phyloP scores from a whole-genome alignment of 2,888 invertebrate genomes.

The Ametastegia equiseti region DNA sequence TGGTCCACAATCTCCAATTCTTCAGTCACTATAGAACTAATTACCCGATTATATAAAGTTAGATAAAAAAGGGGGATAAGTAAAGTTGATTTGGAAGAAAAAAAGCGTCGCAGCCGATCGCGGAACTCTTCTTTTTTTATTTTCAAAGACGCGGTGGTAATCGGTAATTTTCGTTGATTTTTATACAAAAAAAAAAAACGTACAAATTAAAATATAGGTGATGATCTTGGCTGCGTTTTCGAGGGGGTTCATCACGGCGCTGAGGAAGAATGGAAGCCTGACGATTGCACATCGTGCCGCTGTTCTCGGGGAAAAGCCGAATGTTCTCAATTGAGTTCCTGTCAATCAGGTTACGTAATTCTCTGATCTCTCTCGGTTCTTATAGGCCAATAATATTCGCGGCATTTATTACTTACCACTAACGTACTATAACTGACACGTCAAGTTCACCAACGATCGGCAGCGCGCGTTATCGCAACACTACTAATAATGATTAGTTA shows the following conservation, averaged over 20 bases:
- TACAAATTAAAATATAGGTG: conserved; percentile 34
- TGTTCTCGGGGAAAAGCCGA: conserved; percentile 82
- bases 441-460: conserved; percentile 17
- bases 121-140: not conserved
- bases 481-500: not conserved
- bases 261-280: conserved; percentile 84
- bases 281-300: conserved; percentile 85
- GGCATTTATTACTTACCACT: not conserved
- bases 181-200: conserved; percentile 53
- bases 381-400: too few species aligned
- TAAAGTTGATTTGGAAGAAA: not conserved
- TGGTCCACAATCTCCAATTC: too few species aligned
- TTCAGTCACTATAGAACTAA: too few species aligned
- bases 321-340: conserved; percentile 70
- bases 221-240: conserved; percentile 54
- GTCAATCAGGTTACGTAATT: conserved; percentile 52
- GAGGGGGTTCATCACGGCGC: conserved; percentile 56
- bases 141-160: too few species aligned
- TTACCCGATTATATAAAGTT: too few species aligned
- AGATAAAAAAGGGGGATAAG: not conserved
- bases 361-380: not conserved
- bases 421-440: not conserved
- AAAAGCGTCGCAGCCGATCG: not conserved
- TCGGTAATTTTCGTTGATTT: too few species aligned
- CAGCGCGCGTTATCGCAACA: not conserved